Evolutionary conservation across 92 coral and sea anemone species (phyloP).

Genomic region (Isaurus tuberculatus): DNA sequence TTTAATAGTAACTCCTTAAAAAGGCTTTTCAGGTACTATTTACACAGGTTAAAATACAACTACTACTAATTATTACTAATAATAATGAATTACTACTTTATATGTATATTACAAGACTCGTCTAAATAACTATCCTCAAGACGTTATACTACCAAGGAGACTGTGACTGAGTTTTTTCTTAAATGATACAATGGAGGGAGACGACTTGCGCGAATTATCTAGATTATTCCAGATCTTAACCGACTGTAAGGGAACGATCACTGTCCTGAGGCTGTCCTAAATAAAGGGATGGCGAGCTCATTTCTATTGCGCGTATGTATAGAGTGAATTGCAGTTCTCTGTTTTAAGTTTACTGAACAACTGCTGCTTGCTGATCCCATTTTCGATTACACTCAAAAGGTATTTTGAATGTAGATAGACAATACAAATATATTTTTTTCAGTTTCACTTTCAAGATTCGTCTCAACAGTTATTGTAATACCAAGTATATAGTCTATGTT

Average conservation of each 20-base stretch:
- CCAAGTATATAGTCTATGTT: no score
- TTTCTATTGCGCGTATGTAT: slow-evolving; percentile 9
- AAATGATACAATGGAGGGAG: slow-evolving; percentile 19
- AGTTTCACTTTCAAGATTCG: no score
- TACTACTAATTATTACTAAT: slow-evolving; percentile 1
- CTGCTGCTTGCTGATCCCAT: no score
- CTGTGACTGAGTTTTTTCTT: slow-evolving; percentile 9
- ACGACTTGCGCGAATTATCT: slow-evolving; percentile 17
- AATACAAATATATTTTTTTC: no score
- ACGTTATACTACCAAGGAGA: background rate
- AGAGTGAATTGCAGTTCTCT: background rate
- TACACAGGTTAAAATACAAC: slow-evolving; percentile 10
- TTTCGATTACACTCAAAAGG: no score
- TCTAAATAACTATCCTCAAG: background rate
- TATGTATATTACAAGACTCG: slow-evolving; percentile 11
- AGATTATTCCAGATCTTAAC: slow-evolving; percentile 18
- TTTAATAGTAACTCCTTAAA: slow-evolving; percentile 5
- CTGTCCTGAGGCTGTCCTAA: slow-evolving; percentile 17
- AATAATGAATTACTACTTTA: slow-evolving; percentile 4
- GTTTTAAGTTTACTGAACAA: no score
- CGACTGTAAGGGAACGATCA: no score
- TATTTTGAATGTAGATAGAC: no score
- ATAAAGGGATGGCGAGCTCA: slow-evolving; percentile 18
- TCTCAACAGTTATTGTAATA: no score
- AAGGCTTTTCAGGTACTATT: no score